These are phyloP conservation scores for Centropus bengalensis DNA, from an alignment of 2,113 vertebrate species.

Conservation along the genomic window DNA sequence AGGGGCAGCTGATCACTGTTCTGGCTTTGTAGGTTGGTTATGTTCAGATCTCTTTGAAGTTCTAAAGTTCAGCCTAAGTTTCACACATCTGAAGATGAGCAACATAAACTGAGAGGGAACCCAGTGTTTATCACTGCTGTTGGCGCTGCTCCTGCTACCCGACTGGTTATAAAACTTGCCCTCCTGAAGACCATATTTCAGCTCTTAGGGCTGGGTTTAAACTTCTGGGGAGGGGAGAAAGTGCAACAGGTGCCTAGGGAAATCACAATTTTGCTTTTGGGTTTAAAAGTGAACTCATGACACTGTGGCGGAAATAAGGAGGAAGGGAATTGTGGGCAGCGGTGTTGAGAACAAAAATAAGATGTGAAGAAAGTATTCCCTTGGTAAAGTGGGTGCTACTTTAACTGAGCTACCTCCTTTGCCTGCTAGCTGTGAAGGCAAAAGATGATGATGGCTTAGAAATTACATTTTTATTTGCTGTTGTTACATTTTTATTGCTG, in stretches of 20 bases:
- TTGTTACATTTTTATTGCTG: not conserved
- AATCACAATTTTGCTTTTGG: not conserved
- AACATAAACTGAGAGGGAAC: not conserved
- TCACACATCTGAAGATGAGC: not conserved
- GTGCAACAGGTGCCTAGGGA: not conserved
- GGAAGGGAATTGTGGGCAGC: not conserved
- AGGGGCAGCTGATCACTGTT: not conserved
- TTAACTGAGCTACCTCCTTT: not conserved
- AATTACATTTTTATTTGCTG: not conserved
- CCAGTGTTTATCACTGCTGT: not conserved
- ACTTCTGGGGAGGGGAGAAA: not conserved
- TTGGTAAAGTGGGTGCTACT: accelerated
- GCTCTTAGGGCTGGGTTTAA: not conserved
- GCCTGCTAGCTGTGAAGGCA: not conserved
- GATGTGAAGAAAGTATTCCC: not conserved
- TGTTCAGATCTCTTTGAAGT: not conserved
- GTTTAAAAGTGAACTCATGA: not conserved
- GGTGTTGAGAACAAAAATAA: not conserved
- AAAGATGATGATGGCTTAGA: not conserved
- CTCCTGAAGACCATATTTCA: accelerated
- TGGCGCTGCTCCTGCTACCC: accelerated
- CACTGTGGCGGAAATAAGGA: not conserved
- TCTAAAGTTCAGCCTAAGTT: not conserved
- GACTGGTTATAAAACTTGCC: not conserved
- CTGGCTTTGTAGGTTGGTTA: not conserved